phyloP scores from a whole-genome alignment of 2,888 invertebrate genomes.

The Meliscaeva auricollis region DNA sequence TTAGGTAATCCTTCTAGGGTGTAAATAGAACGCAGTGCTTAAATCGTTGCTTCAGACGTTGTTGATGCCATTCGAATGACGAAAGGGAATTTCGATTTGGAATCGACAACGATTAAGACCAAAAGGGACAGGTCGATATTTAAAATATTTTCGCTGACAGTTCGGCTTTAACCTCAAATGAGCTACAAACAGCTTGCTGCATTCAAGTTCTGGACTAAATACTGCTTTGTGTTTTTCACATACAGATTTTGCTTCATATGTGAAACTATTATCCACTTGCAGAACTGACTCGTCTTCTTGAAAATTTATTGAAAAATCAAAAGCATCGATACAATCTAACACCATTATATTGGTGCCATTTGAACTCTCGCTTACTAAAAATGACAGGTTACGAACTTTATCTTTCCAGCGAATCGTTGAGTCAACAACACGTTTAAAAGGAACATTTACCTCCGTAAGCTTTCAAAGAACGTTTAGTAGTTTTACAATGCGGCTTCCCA shows the following conservation, averaged over 20 bases:
- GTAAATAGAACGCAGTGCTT: constrained; percentile 73
- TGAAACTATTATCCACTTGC: neutral
- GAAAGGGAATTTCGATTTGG: constrained; percentile 35
- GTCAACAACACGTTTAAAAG: neutral
- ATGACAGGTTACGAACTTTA: constrained; percentile 11
- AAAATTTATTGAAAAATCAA: constrained; percentile 6
- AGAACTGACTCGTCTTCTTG: neutral
- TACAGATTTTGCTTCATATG: neutral
- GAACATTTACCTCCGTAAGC: constrained; percentile 4
- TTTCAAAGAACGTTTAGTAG: neutral
- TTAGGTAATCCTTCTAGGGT: constrained; percentile 76
- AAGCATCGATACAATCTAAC: constrained; percentile 11
- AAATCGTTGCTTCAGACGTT: constrained; percentile 35
- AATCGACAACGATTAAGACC: constrained; percentile 4
- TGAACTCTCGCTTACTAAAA: neutral
- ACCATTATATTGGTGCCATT: constrained; percentile 18
- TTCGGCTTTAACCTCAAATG: constrained; percentile 22
- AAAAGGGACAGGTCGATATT: constrained; percentile 49
- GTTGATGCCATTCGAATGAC: constrained; percentile 35
- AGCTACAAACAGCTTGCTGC: constrained; percentile 24
- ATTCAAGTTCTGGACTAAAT: constrained; percentile 12
- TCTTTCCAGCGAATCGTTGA: neutral
- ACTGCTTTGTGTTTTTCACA: neutral
- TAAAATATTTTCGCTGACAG: constrained; percentile 26
- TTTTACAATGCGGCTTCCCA: neutral